Conservation (phyloP, 2,797 vertebrate species). For the Sebastes taczanowskii region DNA sequence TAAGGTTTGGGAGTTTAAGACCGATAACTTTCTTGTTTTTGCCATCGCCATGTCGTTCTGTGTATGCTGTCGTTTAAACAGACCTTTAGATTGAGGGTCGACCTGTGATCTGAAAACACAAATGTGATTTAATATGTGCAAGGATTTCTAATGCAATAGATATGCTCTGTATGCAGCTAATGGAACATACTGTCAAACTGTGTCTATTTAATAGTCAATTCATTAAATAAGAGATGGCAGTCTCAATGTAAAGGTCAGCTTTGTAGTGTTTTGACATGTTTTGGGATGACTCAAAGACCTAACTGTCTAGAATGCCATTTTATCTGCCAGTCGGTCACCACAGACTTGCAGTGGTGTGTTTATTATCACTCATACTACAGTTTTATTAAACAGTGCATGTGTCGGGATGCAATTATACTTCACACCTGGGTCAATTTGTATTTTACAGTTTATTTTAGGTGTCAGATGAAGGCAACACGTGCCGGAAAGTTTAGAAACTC, state of each 20-base stretch:
- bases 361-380: background rate
- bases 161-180: background rate
- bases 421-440: conserved; percentile 7
- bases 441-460: conserved; percentile 22
- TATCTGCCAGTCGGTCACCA: background rate
- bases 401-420: conserved; percentile 1
- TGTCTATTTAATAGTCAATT: background rate
- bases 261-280: conserved; percentile 34
- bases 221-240: background rate
- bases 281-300: conserved; percentile 24
- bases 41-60: background rate
- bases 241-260: background rate
- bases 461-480: background rate
- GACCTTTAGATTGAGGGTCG: background rate
- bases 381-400: conserved; percentile 6
- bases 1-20: conserved; percentile 84
- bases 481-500: conserved; percentile 7
- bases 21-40: background rate
- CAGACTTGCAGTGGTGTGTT: background rate
- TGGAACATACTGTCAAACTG: background rate
- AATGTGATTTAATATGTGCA: background rate
- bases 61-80: background rate
- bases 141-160: background rate
- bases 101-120: background rate
- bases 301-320: conserved; percentile 11